A percentile compares a stretch with the other conserved stretches of the same genome.
Evolutionary conservation across 1,140 invertebrate species (phyloP).

Genomic region (Pectinophora gossypiella): DNA sequence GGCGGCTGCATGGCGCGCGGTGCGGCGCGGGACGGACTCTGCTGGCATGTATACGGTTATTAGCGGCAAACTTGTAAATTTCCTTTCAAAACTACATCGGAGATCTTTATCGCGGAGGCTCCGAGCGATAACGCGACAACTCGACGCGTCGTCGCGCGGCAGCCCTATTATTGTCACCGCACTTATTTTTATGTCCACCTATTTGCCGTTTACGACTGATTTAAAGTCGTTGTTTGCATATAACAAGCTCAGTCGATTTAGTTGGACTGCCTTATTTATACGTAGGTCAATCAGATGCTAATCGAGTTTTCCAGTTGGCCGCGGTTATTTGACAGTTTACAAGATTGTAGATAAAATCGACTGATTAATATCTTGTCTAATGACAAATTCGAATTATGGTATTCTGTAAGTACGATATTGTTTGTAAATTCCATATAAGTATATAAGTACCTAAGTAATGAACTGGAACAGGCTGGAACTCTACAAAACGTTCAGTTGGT

Average conservation of each 20-base stretch:
- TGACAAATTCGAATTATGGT: constrained; percentile 26
- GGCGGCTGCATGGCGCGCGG: no score
- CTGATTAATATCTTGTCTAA: constrained; percentile 29
- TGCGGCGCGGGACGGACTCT: constrained; percentile 27
- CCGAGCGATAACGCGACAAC: constrained; percentile 32
- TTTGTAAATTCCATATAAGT: no score
- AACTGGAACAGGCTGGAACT: no score
- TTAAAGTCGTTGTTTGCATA: constrained; percentile 57
- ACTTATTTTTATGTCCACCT: constrained; percentile 46
- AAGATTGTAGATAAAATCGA: constrained; percentile 30
- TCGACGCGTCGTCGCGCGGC: constrained; percentile 22
- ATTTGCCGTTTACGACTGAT: constrained; percentile 56
- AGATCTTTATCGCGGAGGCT: constrained; percentile 50
- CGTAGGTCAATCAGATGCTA: constrained; percentile 42
- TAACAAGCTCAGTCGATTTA: constrained; percentile 47
- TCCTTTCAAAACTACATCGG: constrained; percentile 48
- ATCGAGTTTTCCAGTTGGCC: constrained; percentile 34
- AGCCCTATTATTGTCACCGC: constrained; percentile 46
- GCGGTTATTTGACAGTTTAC: constrained; percentile 26
- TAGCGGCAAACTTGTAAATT: constrained; percentile 62
- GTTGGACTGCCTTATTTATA: constrained; percentile 44
- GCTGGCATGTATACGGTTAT: constrained; percentile 62
- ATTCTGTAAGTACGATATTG: no score
- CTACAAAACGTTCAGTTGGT: no score
- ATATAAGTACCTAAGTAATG: no score